Conservation (phyloP, 2,113 vertebrate species). For the Eulemur rufifrons region DNA sequence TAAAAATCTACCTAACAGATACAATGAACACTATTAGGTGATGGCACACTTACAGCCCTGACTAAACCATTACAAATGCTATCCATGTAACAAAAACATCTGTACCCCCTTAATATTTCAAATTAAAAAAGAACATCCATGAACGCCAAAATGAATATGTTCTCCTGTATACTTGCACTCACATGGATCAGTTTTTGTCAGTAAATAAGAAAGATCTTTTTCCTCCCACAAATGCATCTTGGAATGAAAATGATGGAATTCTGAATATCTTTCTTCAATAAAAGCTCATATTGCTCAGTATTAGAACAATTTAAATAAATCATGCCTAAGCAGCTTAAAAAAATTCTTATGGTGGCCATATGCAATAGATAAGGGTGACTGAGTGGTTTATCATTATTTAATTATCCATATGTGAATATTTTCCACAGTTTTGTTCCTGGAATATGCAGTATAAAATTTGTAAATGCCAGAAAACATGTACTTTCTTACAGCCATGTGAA, state of each 20-base stretch:
- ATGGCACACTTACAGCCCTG: too few species aligned
- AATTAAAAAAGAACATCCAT: too few species aligned
- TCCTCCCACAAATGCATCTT: not conserved
- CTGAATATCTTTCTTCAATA: not conserved
- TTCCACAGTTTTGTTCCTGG: constrained; percentile 6
- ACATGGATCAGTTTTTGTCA: not conserved
- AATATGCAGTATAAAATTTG: constrained; percentile 1
- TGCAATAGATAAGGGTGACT: not conserved
- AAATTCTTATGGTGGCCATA: not conserved
- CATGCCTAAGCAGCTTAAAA: not conserved
- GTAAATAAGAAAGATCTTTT: not conserved
- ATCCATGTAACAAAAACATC: too few species aligned
- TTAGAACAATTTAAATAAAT: constrained; percentile 34
- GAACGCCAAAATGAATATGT: not conserved
- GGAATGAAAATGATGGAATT: not conserved
- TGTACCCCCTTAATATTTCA: too few species aligned
- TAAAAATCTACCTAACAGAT: too few species aligned
- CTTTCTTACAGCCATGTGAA: not conserved
- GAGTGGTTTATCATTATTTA: not conserved
- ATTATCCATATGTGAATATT: constrained; percentile 46
- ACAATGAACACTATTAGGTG: too few species aligned
- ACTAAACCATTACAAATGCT: too few species aligned
- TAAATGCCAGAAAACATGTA: constrained; percentile 33
- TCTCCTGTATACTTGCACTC: not conserved
- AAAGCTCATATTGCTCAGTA: not conserved